A percentile compares a stretch with the other conserved stretches of the same genome.
phyloP scores from a whole-genome alignment of 1,140 invertebrate species.

The Ridgeia piscesae region DNA sequence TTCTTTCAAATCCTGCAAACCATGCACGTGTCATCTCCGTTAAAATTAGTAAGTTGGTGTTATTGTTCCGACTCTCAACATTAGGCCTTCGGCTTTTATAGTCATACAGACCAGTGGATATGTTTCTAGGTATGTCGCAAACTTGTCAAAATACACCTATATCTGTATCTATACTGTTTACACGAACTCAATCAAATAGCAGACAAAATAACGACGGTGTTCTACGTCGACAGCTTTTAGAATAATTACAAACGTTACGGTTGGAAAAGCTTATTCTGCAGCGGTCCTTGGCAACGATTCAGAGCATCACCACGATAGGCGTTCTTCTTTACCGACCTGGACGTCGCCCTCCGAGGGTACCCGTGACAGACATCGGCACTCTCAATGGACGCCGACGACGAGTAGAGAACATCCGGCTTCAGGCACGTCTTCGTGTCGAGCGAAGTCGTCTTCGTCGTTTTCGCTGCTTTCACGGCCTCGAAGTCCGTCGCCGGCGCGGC shows the following conservation, averaged over 20 bases:
- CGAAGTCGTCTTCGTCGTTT: not conserved
- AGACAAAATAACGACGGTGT: not conserved
- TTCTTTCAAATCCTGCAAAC: not conserved
- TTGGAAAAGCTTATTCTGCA: not conserved
- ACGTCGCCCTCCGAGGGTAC: not conserved
- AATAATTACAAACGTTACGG: not conserved
- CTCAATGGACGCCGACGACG: not conserved
- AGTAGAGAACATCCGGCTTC: not conserved
- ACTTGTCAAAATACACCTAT: not conserved
- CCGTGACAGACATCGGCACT: not conserved
- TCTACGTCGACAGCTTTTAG: not conserved
- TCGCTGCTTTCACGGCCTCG: not conserved
- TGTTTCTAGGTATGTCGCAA: not conserved
- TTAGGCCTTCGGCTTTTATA: too few species aligned
- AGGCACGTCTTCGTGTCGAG: not conserved
- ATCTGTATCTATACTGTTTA: not conserved
- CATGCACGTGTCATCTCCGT: not conserved
- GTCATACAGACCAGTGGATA: not conserved
- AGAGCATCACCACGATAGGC: not conserved
- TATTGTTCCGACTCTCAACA: not conserved
- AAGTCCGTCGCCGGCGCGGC: not conserved
- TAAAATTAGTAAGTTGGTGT: not conserved
- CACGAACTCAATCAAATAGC: not conserved
- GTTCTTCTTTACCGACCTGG: not conserved
- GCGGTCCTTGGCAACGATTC: not conserved